Evolutionary conservation across 1,140 invertebrate genomes (phyloP), one percentile per base, ranked within the genome.

Genomic region (Papilio aristodemus): DNA sequence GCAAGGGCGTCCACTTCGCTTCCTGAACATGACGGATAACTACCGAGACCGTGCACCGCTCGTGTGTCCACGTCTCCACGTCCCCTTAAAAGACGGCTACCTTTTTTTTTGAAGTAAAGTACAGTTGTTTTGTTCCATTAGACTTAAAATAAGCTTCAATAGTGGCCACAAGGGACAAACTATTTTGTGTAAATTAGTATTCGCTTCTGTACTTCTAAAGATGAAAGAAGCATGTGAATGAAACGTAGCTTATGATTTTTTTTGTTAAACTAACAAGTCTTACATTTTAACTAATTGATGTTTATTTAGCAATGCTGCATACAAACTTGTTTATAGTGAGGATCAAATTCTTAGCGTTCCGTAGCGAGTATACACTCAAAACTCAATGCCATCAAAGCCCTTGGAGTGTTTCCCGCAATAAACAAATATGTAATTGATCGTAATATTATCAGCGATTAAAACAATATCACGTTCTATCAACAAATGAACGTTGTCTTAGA

Each of bases 1-100:
- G 41, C 63, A 66, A 66, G 63, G 63, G 63, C 63, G 63, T 14
- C 63, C 63, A 66, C 39, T 66, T 66, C 27, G 63, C 27, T 66
- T 66, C 63, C 63, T 66, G 46, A 54, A 54, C 46, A 54, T 54
- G 46, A 54, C 46, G 46, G 46, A 54, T 54, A 54, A 54, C 46
- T 22, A 19, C 46, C 10, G 17, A 54, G 46, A 54, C 22, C 46
- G 46, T 25, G 46, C 46, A 22, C 46, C 46, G 22, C 46, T 54
- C 46, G 46, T 4, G 22, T 22, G 46, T 54, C 46, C 46, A 54
- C 17, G 10, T 22, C 46, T 17, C 10, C 4, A 17, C n/a, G 4
- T 22, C 10, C 4, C 46, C n/a, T 13, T 22, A 54, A 17, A 54
- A 9, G 19, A 54, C 46, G 46, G 46, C 6, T 32, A 54, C 41